Evolutionary conservation across 1,140 invertebrate species (phyloP).

Genomic region (Zaprionus ghesquierei): DNA sequence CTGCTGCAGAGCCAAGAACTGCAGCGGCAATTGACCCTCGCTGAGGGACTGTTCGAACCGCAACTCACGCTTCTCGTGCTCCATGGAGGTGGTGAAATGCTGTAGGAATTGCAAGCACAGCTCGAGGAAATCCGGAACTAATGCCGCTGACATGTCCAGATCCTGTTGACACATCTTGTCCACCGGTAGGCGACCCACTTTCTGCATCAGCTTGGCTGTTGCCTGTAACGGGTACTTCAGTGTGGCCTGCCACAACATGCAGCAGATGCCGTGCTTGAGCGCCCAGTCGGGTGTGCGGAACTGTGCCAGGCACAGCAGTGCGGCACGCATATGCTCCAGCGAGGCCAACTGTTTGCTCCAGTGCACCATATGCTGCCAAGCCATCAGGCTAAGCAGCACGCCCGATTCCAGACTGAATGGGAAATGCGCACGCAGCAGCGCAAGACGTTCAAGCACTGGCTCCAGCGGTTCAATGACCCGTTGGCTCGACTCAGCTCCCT

Average conservation of each 20-base stretch:
- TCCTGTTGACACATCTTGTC: conserved; percentile 91
- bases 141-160: conserved; percentile 88
- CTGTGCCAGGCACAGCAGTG: conserved; percentile 84
- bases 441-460: conserved; percentile 85
- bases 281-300: conserved; percentile 84
- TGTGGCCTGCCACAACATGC: conserved; percentile 94
- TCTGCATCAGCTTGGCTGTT: conserved; percentile 91
- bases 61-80: conserved; percentile 83
- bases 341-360: conserved; percentile 92
- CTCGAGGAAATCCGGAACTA: conserved; percentile 88
- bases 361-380: conserved; percentile 93
- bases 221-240: conserved; percentile 89
- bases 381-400: conserved; percentile 91
- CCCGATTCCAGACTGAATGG: conserved; percentile 92
- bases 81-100: conserved; percentile 84
- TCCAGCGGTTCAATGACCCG: conserved; percentile 59
- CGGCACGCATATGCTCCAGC: conserved; percentile 86
- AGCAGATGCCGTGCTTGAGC: conserved; percentile 89
- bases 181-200: conserved; percentile 93
- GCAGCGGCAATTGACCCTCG: conserved; percentile 87
- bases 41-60: conserved; percentile 89
- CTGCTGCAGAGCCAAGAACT: conserved; percentile 90
- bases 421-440: conserved; percentile 88
- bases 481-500: not conserved
- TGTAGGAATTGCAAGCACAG: conserved; percentile 89